Percentiles rank a stretch among this genome's conserved stretches.
These are phyloP conservation scores for Nezara viridula DNA, from an alignment of 2,888 invertebrate species.

Conservation along the genomic window DNA sequence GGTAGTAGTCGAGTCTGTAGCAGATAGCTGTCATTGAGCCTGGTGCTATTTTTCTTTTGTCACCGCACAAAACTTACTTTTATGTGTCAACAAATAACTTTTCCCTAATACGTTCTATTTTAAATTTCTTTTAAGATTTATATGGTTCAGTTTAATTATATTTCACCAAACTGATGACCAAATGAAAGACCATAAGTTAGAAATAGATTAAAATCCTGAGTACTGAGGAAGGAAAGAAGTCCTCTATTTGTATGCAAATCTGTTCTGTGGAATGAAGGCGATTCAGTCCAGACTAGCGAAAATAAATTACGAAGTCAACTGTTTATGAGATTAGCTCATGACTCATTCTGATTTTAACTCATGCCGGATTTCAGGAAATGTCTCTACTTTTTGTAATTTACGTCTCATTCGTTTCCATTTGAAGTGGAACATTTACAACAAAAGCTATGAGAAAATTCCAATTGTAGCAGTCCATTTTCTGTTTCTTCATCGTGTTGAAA, in stretches of 20 bases:
- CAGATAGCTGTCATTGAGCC: no score
- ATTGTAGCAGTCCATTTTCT: neutral
- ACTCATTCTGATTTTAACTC: slow-evolving; percentile 10
- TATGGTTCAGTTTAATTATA: neutral
- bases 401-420: neutral
- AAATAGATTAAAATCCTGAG: neutral
- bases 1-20: no score
- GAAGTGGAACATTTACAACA: neutral
- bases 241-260: neutral
- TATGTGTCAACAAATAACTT: no score
- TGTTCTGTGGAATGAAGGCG: neutral
- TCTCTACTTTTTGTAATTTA: neutral
- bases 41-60: no score
- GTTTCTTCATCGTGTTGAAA: neutral
- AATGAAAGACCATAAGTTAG: neutral
- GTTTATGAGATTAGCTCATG: neutral
- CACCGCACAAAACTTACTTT: no score
- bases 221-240: neutral
- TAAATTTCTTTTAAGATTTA: no score
- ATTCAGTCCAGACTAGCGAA: neutral
- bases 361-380: neutral
- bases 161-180: neutral
- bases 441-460: neutral
- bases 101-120: no score
- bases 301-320: slow-evolving; percentile 6